phyloP scores from a whole-genome alignment of 1,140 invertebrate genomes.

The Paralvinella palmiformis region DNA sequence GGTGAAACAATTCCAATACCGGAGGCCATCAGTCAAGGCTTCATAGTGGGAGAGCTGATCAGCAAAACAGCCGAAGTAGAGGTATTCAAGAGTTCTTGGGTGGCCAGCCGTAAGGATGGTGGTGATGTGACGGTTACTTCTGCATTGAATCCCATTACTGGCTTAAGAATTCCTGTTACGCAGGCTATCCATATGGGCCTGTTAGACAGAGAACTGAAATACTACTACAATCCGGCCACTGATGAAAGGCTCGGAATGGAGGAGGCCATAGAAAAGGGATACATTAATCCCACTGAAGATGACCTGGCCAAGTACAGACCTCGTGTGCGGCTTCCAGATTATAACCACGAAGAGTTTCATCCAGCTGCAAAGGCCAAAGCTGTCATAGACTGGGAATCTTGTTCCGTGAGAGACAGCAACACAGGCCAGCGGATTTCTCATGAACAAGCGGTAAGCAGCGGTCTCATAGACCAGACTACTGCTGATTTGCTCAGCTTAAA shows the following conservation, averaged over 20 bases:
- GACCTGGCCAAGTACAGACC: neutral
- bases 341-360: neutral
- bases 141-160: slow-evolving; percentile 71
- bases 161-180: slow-evolving; percentile 62
- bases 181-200: slow-evolving; percentile 68
- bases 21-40: slow-evolving; percentile 55
- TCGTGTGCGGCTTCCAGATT: neutral
- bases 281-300: slow-evolving; percentile 48
- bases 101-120: slow-evolving; percentile 23
- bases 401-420: slow-evolving; percentile 7
- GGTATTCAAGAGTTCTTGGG: slow-evolving; percentile 33
- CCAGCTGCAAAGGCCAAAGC: neutral
- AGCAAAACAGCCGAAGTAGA: slow-evolving; percentile 37
- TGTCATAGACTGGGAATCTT: slow-evolving; percentile 15
- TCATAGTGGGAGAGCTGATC: slow-evolving; percentile 54
- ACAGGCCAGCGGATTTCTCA: slow-evolving; percentile 15
- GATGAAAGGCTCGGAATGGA: slow-evolving; percentile 41
- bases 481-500: slow-evolving; percentile 8
- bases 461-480: slow-evolving; percentile 16
- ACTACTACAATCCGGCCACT: slow-evolving; percentile 24
- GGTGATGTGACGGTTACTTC: neutral
- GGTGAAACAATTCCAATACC: slow-evolving; percentile 57
- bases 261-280: slow-evolving; percentile 74
- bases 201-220: slow-evolving; percentile 64
- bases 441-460: slow-evolving; percentile 7